A percentile compares a stretch with the other conserved stretches of the same genome.
These are phyloP conservation scores for Pararge aegeria DNA, from an alignment of 1,140 invertebrate species.

Conservation along the genomic window DNA sequence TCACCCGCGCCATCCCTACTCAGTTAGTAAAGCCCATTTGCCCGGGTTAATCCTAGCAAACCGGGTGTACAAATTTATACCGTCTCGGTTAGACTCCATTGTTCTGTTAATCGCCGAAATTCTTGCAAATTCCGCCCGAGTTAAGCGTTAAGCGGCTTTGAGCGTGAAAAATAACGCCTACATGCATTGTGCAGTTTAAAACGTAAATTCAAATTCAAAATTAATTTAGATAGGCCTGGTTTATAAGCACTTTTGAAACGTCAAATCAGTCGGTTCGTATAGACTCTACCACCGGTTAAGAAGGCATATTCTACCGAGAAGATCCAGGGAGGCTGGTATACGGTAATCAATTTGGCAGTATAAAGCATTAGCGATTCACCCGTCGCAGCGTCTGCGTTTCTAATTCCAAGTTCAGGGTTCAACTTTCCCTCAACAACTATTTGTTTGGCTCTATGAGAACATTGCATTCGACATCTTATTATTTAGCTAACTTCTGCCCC, in stretches of 20 bases:
- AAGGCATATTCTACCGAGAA: too few relatives aligned
- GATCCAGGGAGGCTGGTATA: too few relatives aligned
- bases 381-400: not conserved
- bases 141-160: not conserved
- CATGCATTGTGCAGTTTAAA: not conserved
- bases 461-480: slow-evolving; percentile 3
- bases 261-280: too few relatives aligned
- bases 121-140: slow-evolving; percentile 8
- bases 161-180: slow-evolving; percentile 21
- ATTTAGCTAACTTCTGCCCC: not conserved
- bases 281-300: too few relatives aligned
- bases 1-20: slow-evolving; percentile 7
- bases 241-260: too few relatives aligned
- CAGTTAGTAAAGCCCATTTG: slow-evolving; percentile 26
- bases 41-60: slow-evolving; percentile 28
- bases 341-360: not conserved
- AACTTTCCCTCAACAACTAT: not conserved
- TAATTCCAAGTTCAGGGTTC: not conserved
- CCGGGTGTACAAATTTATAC: slow-evolving; percentile 26
- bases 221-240: too few relatives aligned
- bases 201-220: too few relatives aligned
- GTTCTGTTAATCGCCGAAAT: slow-evolving; percentile 27
- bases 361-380: slow-evolving; percentile 1
- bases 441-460: slow-evolving; percentile 6
- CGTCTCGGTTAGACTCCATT: slow-evolving; percentile 25